Percentiles rank a stretch among this genome's conserved stretches.
These are phyloP conservation scores for Drosophila yooni DNA, from an alignment of 2,888 invertebrate species.

Conservation along the genomic window DNA sequence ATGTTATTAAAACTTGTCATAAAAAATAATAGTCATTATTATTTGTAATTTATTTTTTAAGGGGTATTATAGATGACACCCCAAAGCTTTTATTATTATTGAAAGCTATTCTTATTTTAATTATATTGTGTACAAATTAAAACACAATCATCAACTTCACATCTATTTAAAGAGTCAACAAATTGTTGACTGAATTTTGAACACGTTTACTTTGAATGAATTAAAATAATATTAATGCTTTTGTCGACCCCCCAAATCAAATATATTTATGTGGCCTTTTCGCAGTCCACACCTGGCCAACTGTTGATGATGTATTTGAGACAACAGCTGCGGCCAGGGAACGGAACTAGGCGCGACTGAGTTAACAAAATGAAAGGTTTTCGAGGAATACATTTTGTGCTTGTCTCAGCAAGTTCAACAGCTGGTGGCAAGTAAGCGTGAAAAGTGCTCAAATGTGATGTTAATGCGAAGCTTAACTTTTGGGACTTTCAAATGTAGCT, in stretches of 20 bases:
- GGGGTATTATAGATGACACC: not conserved
- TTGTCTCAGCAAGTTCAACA: conserved; percentile 43
- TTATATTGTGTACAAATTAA: not conserved
- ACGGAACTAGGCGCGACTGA: conserved; percentile 52
- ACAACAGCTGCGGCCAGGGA: conserved; percentile 49
- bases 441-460: conserved; percentile 40
- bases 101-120: not conserved
- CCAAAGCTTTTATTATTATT: not conserved
- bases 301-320: conserved; percentile 46
- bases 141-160: not conserved
- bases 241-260: conserved; percentile 12
- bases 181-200: not conserved
- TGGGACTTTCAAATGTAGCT: conserved; percentile 43
- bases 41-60: not conserved
- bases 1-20: not conserved
- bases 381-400: conserved; percentile 21
- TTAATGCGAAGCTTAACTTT: conserved; percentile 46
- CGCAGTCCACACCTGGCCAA: conserved; percentile 28
- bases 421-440: conserved; percentile 57
- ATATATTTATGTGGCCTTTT: conserved; percentile 7
- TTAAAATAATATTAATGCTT: not conserved
- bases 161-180: not conserved
- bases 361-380: conserved; percentile 50
- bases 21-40: not conserved
- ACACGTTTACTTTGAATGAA: not conserved